Base-by-base conservation (phyloP, 53 echinoderm and acorn worm species). In the Holothuria leucospilota region DNA sequence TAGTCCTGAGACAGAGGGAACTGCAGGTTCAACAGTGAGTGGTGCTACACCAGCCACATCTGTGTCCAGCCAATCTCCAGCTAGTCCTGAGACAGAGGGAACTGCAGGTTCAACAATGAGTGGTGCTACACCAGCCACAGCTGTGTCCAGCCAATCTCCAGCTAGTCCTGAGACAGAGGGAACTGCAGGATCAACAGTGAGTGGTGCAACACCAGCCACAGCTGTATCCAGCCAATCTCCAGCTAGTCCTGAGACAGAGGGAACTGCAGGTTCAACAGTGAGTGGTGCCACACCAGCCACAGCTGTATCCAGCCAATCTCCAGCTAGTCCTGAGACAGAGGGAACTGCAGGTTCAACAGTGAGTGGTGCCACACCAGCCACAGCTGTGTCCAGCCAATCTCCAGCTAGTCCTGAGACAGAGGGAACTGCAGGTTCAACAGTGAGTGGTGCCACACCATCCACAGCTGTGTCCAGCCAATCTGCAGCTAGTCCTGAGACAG, bases 61-160 rank as follows among this genome's bases (percentile, higher is more conserved):
- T 69, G 69, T 69, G 14, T 69, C 28, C 69, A 29, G 69, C 7
- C 40, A 69, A 29, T 29, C 69, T 29, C 69, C 69, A 69, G 69
- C 69, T 16, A 69, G 69, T 69, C 69, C 69, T 29, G 29, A 24
- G 28, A 27, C 28, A 29, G 28, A 27, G 13, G 69, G 25, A 29
- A 69, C 28, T 16, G 69, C 0, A 69, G 69, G 25, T 16, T 69
- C 69, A 16, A 26, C 69, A 25, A 25, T 69, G 16, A 69, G 69
- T 69, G 69, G 69, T 29, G 25, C 25, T 29, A 69, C 69, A 69
- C 7, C 34, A 27, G 28, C 69, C 28, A 69, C 69, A 30, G 69
- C 29, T 69, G 40, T 7, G 7, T 40, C 40, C 40, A 40, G 40
- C 40, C 40, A 40, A 40, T 40, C 40, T 40, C 40, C 40, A 40